Percentiles rank a stretch among this genome's conserved stretches.
phyloP scores from a whole-genome alignment of 2,113 vertebrate genomes.

The Grus americana region DNA sequence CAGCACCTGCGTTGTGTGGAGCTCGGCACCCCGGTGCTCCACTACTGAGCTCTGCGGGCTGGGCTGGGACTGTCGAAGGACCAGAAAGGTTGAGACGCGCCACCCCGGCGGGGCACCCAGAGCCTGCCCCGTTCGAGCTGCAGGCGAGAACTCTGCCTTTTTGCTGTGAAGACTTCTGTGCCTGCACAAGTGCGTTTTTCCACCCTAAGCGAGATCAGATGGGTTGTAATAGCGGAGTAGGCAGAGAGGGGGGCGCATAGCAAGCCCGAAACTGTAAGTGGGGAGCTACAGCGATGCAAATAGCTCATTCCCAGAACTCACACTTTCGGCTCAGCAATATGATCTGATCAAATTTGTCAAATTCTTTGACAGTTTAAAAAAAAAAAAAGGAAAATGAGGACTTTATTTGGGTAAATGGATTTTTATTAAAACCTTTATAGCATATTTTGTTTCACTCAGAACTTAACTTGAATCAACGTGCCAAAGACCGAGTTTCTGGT shows the following conservation, averaged over 20 bases:
- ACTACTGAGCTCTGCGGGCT: rapidly evolving
- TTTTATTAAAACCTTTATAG: conserved; percentile 36
- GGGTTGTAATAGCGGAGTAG: conserved; percentile 39
- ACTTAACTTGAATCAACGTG: neutral
- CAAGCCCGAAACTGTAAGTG: conserved; percentile 18
- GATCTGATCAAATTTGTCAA: conserved; percentile 54
- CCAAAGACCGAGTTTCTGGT: neutral
- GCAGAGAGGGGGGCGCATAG: neutral
- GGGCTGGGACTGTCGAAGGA: neutral
- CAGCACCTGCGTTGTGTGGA: rapidly evolving
- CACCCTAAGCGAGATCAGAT: conserved; percentile 36
- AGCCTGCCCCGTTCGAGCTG: neutral
- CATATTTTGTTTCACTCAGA: neutral
- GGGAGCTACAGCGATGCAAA: conserved; percentile 50
- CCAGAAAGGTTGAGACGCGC: neutral
- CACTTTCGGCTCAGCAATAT: neutral
- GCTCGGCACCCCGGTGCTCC: rapidly evolving
- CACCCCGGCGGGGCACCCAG: rapidly evolving
- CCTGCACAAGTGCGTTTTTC: neutral
- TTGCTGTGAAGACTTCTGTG: neutral
- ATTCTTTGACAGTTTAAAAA: conserved; percentile 40
- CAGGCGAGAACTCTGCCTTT: neutral
- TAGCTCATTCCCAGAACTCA: conserved; percentile 45
- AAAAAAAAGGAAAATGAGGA: neutral
- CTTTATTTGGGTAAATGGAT: conserved; percentile 40